A percentile compares a stretch with the other conserved stretches of the same genome.
Conservation (phyloP, 1,140 invertebrate genomes). For the Drosophila rhopaloa region DNA sequence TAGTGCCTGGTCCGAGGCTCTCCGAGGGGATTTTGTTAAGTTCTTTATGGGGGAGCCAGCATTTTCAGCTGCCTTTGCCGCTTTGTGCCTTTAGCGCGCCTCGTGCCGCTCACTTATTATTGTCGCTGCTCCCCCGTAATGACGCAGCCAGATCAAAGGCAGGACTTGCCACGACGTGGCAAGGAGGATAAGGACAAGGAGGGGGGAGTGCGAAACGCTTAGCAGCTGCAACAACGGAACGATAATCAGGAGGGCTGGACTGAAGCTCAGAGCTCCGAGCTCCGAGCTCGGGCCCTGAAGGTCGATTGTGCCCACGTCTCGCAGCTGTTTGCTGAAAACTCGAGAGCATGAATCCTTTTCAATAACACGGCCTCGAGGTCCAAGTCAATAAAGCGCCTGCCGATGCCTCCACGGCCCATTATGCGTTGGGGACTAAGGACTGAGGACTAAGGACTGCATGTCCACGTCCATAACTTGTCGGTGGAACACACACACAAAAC, state of each 20-base stretch:
- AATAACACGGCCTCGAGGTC: conserved; percentile 58
- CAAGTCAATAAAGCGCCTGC: conserved; percentile 64
- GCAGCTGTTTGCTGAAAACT: conserved; percentile 55
- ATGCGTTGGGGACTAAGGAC: conserved; percentile 34
- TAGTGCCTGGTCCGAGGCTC: conserved; percentile 61
- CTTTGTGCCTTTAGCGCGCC: conserved; percentile 65
- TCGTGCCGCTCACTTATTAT: conserved; percentile 57
- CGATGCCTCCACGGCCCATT: conserved; percentile 34
- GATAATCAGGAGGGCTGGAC: conserved; percentile 56
- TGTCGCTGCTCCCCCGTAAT: conserved; percentile 55
- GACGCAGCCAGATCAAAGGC: conserved; percentile 69
- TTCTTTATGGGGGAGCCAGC: conserved; percentile 47
- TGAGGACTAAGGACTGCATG: conserved; percentile 20
- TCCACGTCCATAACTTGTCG: conserved; percentile 36
- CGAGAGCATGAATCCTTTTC: conserved; percentile 66
- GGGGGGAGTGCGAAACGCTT: conserved; percentile 28
- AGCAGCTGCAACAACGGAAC: conserved; percentile 50
- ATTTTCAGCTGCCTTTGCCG: conserved; percentile 36
- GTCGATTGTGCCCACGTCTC: conserved; percentile 58
- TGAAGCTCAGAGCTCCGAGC: conserved; percentile 18
- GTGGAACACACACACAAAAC: conserved; percentile 13
- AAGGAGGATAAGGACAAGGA: background rate
- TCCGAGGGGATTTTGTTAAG: conserved; percentile 45
- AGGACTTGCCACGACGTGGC: conserved; percentile 27
- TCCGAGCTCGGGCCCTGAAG: conserved; percentile 53